Evolutionary conservation across 1,140 invertebrate genomes (phyloP), one percentile per base, ranked within the genome.

Genomic region (Bombus waltoni): DNA sequence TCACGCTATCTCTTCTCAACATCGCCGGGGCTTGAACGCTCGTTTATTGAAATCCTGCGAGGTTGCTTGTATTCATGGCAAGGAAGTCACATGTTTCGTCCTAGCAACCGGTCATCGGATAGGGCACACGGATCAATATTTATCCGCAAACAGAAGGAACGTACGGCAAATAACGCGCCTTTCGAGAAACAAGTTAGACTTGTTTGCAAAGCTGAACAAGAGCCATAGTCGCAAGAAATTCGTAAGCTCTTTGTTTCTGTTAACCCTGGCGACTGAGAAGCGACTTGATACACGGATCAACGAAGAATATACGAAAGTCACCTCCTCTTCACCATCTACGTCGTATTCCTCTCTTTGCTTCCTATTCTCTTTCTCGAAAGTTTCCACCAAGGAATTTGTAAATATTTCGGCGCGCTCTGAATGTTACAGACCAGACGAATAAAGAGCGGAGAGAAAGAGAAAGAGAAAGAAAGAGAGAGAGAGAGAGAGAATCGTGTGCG

Each of bases 311-410:
- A 47, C 42, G n/a, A 80, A 53, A 35, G 42, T 70, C 22, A 11
- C 25, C 25, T 22, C 10, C 44, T 35, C 11, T 32, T 15, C 40
- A 47, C 13, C 11, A 42, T n/a, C 25, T 15, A 2, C 8, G 10
- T 28, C n/a, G 11, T 2, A 8, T 15, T 28, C 4, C 22, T n/a
- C 40, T 42, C 28, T 18, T 9, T 25, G 8, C 18, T n/a, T 13
- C 47, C 35, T 32, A 8, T 11, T 35, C 6, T 9, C 28, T n/a
- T 2, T 32, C 40, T 71, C 35, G 4, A 25, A 38, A 65, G 32
- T 83, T 47, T 22, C 68, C 44, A 28, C 38, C n/a, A 18, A 78
- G 70, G 53, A 80, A 85, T 85, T 72, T 73, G 76, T 85, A 85
- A 80, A 85, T 85, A 80, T 80, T 80, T 73, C 68, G 53, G 13